Percentiles rank a stretch among this genome's conserved stretches.
Conservation (phyloP, 1,140 invertebrate species). For the Bombus pyrosoma region DNA sequence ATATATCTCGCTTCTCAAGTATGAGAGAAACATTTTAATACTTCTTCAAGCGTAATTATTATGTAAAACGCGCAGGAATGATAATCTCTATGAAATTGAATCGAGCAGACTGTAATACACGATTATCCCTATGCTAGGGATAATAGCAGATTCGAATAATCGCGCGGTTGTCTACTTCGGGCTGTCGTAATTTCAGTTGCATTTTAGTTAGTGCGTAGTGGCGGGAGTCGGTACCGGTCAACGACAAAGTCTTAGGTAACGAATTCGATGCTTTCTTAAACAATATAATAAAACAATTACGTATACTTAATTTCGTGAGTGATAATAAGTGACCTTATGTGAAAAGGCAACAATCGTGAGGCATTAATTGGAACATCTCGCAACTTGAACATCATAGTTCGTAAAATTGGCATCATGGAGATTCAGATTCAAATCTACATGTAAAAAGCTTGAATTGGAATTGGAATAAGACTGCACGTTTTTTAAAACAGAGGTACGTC, state of each 20-base stretch:
- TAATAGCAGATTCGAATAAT: not conserved
- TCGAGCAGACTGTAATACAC: not conserved
- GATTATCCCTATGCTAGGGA: too few species aligned
- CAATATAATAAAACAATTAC: not conserved
- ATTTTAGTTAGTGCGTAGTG: too few species aligned
- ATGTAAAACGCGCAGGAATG: not conserved
- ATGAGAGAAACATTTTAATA: constrained; percentile 24
- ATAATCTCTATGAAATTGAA: constrained; percentile 10
- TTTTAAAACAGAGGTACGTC: not conserved
- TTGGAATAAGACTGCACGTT: not conserved
- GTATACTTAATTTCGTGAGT: not conserved
- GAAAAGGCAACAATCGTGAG: constrained; percentile 17
- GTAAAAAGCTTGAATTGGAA: not conserved
- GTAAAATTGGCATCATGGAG: not conserved
- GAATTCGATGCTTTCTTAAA: not conserved
- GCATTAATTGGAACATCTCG: not conserved
- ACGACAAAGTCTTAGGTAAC: not conserved
- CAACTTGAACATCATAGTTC: not conserved
- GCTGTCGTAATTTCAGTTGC: not conserved
- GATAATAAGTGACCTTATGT: not conserved
- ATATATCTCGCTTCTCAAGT: not conserved
- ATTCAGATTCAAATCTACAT: not conserved
- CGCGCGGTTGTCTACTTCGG: not conserved
- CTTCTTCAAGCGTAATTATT: not conserved
- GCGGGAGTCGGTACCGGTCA: not conserved